These are phyloP conservation scores for Perizoma affinitatum DNA, from an alignment of 2,888 invertebrate genomes.

Conservation along the genomic window DNA sequence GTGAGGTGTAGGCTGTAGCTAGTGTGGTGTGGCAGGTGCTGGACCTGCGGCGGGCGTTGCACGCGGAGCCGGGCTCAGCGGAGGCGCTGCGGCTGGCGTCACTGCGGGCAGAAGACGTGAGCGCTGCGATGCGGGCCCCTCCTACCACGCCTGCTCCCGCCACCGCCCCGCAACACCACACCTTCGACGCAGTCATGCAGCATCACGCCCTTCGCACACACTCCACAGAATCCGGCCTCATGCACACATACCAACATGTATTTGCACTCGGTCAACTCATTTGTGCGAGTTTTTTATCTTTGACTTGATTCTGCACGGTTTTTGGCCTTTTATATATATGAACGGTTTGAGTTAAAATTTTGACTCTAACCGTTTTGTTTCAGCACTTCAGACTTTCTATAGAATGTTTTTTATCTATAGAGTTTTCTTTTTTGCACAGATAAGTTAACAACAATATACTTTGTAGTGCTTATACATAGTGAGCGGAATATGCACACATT, in stretches of 20 bases:
- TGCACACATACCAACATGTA: slow-evolving; percentile 48
- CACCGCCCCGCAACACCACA: slow-evolving; percentile 76
- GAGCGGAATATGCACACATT: slow-evolving; percentile 41
- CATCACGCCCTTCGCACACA: slow-evolving; percentile 81
- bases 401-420: no score
- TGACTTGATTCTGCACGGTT: slow-evolving; percentile 28
- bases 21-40: slow-evolving; percentile 86
- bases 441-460: slow-evolving; percentile 38
- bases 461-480: slow-evolving; percentile 43
- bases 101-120: slow-evolving; percentile 82
- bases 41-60: slow-evolving; percentile 91
- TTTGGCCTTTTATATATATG: slow-evolving; percentile 11
- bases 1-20: slow-evolving; percentile 40
- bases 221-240: slow-evolving; percentile 64
- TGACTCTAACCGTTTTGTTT: slow-evolving; percentile 1
- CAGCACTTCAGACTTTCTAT: slow-evolving; percentile 14
- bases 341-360: slow-evolving; percentile 12
- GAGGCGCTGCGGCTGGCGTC: slow-evolving; percentile 82
- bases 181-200: slow-evolving; percentile 84
- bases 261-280: slow-evolving; percentile 42
- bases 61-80: slow-evolving; percentile 87
- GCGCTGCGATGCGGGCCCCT: slow-evolving; percentile 69
- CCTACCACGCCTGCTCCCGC: slow-evolving; percentile 48
- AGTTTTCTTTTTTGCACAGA: slow-evolving; percentile 34
- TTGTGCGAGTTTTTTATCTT: slow-evolving; percentile 39